Percentiles rank a stretch among this genome's conserved stretches.
These are phyloP conservation scores for Myripristis murdjan DNA, from an alignment of 2,797 vertebrate genomes.

Conservation along the genomic window DNA sequence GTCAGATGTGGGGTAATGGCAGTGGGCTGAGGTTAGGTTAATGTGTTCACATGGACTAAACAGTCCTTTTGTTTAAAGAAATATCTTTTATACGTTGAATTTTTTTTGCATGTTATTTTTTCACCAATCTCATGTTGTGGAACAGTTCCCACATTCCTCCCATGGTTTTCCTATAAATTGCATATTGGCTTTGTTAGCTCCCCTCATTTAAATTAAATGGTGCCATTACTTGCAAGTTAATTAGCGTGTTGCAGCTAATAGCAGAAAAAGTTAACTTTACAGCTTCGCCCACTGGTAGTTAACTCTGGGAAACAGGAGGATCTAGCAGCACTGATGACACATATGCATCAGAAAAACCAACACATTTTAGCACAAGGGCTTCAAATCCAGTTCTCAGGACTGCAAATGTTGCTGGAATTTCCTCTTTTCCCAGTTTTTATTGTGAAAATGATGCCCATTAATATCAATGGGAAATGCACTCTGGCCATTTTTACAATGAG, in stretches of 20 bases:
- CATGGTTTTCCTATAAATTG: neutral
- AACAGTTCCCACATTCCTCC: neutral
- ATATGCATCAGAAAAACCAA: no score
- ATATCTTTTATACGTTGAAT: neutral
- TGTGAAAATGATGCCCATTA: neutral
- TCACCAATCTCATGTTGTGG: neutral
- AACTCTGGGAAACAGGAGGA: no score
- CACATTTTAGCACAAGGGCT: no score
- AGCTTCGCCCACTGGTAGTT: no score
- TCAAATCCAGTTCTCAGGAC: no score
- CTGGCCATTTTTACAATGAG: no score
- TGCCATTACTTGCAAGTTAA: neutral
- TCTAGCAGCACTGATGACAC: no score
- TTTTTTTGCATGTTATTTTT: neutral
- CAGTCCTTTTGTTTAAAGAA: neutral
- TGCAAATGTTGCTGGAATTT: no score
- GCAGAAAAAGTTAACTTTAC: no score
- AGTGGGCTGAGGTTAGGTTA: neutral
- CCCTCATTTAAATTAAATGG: neutral
- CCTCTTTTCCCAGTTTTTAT: no score
- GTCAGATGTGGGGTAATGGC: conserved; percentile 15
- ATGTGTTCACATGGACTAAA: neutral
- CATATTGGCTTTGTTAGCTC: neutral
- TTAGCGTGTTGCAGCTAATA: no score
- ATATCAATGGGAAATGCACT: neutral